Evolutionary conservation across 2,797 vertebrate genomes (phyloP).

Genomic region (Fundulus diaphanus): DNA sequence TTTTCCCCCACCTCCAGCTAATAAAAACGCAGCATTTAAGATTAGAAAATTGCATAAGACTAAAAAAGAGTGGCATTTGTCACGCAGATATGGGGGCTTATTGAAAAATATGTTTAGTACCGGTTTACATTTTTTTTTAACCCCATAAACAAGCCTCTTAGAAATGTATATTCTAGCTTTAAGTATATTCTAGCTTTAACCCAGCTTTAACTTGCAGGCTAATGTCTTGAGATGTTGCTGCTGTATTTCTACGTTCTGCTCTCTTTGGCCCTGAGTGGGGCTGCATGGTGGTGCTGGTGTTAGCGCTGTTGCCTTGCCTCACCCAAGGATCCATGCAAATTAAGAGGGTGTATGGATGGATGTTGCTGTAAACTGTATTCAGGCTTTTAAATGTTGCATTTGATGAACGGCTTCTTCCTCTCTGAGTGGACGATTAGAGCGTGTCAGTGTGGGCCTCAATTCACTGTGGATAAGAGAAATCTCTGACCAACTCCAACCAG

Average conservation of each 20-base stretch:
- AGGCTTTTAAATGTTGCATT: neutral
- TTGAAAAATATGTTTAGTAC: no score
- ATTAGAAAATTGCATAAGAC: no score
- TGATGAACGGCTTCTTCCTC: neutral
- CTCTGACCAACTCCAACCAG: neutral
- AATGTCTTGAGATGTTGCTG: neutral
- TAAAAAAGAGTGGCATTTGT: no score
- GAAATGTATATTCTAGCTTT: no score
- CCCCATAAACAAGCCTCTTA: no score
- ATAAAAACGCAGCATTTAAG: no score
- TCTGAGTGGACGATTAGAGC: neutral
- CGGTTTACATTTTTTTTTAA: no score
- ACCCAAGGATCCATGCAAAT: neutral
- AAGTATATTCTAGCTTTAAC: no score
- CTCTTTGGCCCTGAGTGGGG: neutral
- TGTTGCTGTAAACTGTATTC: neutral
- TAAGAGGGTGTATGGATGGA: neutral
- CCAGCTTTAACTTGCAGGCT: neutral
- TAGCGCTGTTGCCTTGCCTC: neutral
- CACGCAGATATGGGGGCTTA: no score
- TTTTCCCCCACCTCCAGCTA: no score
- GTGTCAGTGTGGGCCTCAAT: neutral
- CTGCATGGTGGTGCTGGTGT: neutral
- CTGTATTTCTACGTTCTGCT: neutral
- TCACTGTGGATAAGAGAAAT: neutral